Evolutionary conservation across 2,888 invertebrate species (phyloP), one percentile per base, ranked within the genome.

Genomic region (Blera fallax): DNA sequence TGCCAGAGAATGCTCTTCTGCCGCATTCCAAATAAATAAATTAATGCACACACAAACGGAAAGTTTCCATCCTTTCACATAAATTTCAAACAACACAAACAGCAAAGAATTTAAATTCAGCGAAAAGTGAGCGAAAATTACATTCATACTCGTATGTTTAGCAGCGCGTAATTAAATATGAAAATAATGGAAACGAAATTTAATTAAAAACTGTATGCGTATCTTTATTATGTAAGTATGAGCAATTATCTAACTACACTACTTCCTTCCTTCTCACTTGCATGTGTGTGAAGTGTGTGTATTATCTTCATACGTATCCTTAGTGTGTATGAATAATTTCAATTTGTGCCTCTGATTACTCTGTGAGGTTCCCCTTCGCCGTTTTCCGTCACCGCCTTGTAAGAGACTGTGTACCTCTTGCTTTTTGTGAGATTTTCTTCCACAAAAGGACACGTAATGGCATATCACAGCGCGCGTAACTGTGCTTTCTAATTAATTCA

Each of bases 401-500:
- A n/a, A 48, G 27, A 56, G 18, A 32, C 43, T 27, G 29, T 58
- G 45, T 79, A 27, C 16, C 10, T 37, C 8, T 52, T 16, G 52
- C 37, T 67, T 73, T 64, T 18, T 32, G 50, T 8, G 14, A 58
- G 50, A 80, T 50, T 50, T 50, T 37, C 52, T 29, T 72, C 21
- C 34, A 40, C 43, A 76, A 79, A 80, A 76, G 67, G 76, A 76
- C 65, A 80, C 70, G 76, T 85, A 76, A 85, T 74, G 74, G 70
- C 60, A 81, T 85, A 85, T 81, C 85, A 77, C 65, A 37, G 74
- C 72, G 76, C 72, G 76, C 77, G 60, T 85, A 81, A 85, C 81
- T 85, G 76, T 76, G 67, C 76, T 81, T 85, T 85, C 84, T 85
- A 81, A 85, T 85, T 85, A 85, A 85, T 85, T 85, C 76, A 81